These are phyloP conservation scores for Abscondita cerata DNA, from an alignment of 2,888 invertebrate genomes.

Conservation along the genomic window DNA sequence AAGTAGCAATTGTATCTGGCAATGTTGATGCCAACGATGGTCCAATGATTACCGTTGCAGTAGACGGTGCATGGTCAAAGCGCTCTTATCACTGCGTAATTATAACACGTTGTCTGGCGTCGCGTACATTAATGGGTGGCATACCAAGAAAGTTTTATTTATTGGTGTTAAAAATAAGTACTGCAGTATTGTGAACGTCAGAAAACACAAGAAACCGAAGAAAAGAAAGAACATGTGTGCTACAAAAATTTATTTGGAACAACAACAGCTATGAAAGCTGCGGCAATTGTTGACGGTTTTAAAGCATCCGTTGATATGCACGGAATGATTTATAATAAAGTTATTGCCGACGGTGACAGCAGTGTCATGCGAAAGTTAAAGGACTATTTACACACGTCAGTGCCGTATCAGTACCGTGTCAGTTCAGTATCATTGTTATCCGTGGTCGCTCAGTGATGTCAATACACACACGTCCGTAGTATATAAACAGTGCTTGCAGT, in stretches of 20 bases:
- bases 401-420: no score
- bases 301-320: conserved; percentile 5
- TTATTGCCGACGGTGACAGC: conserved; percentile 23
- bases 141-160: background rate
- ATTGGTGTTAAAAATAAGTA: background rate
- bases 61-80: background rate
- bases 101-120: background rate
- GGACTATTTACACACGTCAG: no score
- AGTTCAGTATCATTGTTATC: no score
- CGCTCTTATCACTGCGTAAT: background rate
- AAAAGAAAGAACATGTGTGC: conserved; percentile 21
- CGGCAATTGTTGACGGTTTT: conserved; percentile 23
- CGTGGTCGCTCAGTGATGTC: no score
- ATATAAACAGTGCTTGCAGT: no score
- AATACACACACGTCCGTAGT: no score
- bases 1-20: background rate
- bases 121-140: background rate
- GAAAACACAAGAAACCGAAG: no score
- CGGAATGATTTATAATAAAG: conserved; percentile 14
- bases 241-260: conserved; percentile 24
- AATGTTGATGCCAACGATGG: background rate
- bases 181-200: background rate
- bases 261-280: conserved; percentile 24
- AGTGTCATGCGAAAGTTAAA: background rate
- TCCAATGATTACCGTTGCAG: background rate